A percentile compares a stretch with the other conserved stretches of the same genome.
These are phyloP conservation scores for Ceratina japonica DNA, from an alignment of 1,140 invertebrate species.

Conservation along the genomic window DNA sequence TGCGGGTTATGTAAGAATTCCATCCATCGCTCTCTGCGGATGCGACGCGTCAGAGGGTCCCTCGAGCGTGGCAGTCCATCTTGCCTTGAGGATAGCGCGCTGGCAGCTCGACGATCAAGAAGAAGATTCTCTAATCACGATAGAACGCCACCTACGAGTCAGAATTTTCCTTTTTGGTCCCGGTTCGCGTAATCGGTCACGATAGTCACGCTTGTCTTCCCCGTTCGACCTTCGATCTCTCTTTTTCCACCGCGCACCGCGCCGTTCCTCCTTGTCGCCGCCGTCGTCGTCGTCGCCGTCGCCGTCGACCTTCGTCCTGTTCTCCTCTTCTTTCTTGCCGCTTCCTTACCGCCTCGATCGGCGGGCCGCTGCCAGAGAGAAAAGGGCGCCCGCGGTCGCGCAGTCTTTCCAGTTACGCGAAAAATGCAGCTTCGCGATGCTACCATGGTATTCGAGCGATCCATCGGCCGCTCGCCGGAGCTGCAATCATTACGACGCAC, in stretches of 20 bases:
- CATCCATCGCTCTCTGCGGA: conserved; percentile 51
- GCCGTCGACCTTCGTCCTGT: conserved; percentile 12
- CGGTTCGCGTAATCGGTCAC: conserved; percentile 34
- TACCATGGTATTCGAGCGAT: conserved; percentile 68
- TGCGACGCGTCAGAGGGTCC: conserved; percentile 66
- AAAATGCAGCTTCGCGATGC: conserved; percentile 72
- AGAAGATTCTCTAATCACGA: conserved; percentile 48
- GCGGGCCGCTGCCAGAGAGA: not conserved
- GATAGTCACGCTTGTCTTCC: conserved; percentile 55
- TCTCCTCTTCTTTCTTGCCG: conserved; percentile 17
- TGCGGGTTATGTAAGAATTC: conserved; percentile 58
- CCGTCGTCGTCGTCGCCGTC: not conserved
- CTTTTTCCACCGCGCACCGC: not conserved
- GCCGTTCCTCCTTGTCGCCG: not conserved
- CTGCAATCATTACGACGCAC: conserved; percentile 61
- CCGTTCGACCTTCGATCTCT: conserved; percentile 49
- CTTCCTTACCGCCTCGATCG: conserved; percentile 33
- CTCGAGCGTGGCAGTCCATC: conserved; percentile 67
- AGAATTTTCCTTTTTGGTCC: conserved; percentile 54
- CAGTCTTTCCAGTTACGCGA: conserved; percentile 68
- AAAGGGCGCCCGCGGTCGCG: conserved; percentile 48
- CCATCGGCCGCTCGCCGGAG: conserved; percentile 52
- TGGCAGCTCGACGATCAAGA: conserved; percentile 13
- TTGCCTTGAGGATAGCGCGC: conserved; percentile 37
- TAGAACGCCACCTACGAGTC: conserved; percentile 54